These are phyloP conservation scores for Dascillus cervinus DNA, from an alignment of 2,888 invertebrate genomes.

Conservation along the genomic window DNA sequence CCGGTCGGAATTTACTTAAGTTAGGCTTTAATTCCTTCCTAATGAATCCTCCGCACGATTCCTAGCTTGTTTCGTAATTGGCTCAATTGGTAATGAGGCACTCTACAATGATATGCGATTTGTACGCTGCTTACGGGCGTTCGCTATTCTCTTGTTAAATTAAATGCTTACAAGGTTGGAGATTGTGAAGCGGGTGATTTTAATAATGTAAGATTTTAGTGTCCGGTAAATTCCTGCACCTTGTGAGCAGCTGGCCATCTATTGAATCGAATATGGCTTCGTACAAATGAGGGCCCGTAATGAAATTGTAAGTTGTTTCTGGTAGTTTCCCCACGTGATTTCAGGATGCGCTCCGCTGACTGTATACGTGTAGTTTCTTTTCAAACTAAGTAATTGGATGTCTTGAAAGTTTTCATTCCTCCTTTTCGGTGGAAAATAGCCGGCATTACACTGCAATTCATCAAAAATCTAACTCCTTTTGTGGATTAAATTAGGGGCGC, in stretches of 20 bases:
- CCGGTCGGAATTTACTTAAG: conserved; percentile 11
- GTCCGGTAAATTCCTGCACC: too few species aligned
- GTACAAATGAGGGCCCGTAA: conserved; percentile 14
- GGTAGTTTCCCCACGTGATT: conserved; percentile 9
- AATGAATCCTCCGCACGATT: conserved; percentile 9
- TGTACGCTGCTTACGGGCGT: too few species aligned
- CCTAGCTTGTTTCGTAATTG: conserved; percentile 7
- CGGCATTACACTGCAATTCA: too few species aligned
- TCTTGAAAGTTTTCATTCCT: conserved; percentile 17
- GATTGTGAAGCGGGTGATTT: too few species aligned
- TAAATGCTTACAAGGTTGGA: too few species aligned
- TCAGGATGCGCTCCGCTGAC: conserved; percentile 5
- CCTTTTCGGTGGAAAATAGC: too few species aligned
- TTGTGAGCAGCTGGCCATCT: conserved; percentile 2
- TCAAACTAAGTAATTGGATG: conserved; percentile 19
- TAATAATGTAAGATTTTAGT: too few species aligned
- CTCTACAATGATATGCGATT: too few species aligned
- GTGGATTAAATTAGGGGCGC: too few species aligned
- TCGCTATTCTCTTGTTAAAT: too few species aligned
- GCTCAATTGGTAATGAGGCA: conserved; percentile 4
- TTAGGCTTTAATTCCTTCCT: conserved; percentile 9
- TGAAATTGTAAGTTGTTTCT: conserved; percentile 14
- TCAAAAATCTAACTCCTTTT: too few species aligned
- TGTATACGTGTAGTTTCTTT: conserved; percentile 9
- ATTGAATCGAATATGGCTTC: too few species aligned